These are phyloP conservation scores for Chascanopsetta lugubris DNA, from an alignment of 2,113 vertebrate species.

Conservation along the genomic window DNA sequence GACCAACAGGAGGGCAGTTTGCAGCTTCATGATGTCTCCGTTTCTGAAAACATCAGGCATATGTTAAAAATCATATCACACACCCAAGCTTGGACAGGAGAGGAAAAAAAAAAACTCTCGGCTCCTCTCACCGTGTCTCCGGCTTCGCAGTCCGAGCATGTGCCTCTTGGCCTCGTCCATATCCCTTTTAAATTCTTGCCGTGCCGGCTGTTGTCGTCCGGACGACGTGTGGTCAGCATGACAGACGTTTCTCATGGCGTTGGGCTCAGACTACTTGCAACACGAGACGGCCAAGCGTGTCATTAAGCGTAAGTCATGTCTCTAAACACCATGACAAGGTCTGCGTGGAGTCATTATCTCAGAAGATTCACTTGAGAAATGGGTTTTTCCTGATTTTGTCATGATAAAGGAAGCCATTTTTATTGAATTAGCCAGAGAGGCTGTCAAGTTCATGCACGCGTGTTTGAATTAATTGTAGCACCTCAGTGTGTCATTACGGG, in stretches of 20 bases:
- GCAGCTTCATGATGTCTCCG: constrained; percentile 67
- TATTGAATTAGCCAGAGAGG: too few relatives aligned
- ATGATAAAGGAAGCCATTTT: too few relatives aligned
- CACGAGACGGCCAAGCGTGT: constrained; percentile 51
- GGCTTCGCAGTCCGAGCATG: constrained; percentile 28
- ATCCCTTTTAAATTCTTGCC: constrained; percentile 64
- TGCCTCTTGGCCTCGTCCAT: constrained; percentile 21
- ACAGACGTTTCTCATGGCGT: constrained; percentile 67
- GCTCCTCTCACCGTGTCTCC: constrained; percentile 44
- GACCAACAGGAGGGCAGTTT: constrained; percentile 53
- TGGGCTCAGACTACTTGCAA: constrained; percentile 66
- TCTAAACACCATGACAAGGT: constrained; percentile 53
- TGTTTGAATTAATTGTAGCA: neutral
- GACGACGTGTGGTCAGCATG: constrained; percentile 65
- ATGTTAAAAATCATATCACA: neutral
- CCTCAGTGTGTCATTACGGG: constrained; percentile 34
- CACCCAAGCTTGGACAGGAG: neutral
- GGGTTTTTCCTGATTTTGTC: too few relatives aligned
- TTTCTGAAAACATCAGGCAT: constrained; percentile 8
- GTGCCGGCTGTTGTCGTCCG: constrained; percentile 40
- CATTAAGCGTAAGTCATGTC: constrained; percentile 72
- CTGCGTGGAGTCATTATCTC: constrained; percentile 23
- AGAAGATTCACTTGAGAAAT: constrained; percentile 2
- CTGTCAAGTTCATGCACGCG: too few relatives aligned
- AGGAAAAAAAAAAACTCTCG: neutral